Conservation (phyloP, 2,113 vertebrate genomes). For the Hepsetus odoe region DNA sequence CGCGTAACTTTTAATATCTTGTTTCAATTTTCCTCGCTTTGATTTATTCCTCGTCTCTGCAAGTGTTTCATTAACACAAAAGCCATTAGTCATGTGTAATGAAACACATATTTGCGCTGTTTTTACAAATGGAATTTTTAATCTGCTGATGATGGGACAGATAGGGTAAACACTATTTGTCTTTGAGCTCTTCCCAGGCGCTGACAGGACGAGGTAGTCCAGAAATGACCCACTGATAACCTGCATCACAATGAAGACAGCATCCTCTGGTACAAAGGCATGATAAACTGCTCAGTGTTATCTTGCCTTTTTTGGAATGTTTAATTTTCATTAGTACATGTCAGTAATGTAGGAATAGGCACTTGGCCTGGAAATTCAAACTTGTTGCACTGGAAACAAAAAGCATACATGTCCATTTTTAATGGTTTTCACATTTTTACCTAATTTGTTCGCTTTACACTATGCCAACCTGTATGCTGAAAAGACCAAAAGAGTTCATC, state of each 20-base stretch:
- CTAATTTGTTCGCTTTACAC: too few species aligned
- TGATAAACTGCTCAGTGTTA: too few species aligned
- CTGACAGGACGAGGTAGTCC: neutral
- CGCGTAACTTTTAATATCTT: constrained; percentile 79
- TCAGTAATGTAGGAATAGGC: too few species aligned
- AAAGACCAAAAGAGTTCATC: too few species aligned
- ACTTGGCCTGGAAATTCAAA: too few species aligned
- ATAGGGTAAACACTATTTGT: constrained; percentile 67
- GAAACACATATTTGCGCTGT: constrained; percentile 68
- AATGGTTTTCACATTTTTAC: too few species aligned
- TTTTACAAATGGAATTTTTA: constrained; percentile 66
- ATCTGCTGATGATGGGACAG: constrained; percentile 62
- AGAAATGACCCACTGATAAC: constrained; percentile 37
- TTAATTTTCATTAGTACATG: too few species aligned
- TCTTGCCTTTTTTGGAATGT: too few species aligned
- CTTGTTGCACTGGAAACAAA: too few species aligned
- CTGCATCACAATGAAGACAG: constrained; percentile 2
- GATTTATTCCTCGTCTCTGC: constrained; percentile 76
- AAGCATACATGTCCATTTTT: too few species aligned
- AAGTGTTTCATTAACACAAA: constrained; percentile 79
- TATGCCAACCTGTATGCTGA: too few species aligned
- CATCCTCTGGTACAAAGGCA: neutral
- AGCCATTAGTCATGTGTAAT: constrained; percentile 76
- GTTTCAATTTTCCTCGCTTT: constrained; percentile 68
- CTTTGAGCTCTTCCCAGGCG: constrained; percentile 25